Percentiles rank a stretch among this genome's conserved stretches.
Conservation (phyloP, 2,888 invertebrate species). For the Synergus gifuensis region DNA sequence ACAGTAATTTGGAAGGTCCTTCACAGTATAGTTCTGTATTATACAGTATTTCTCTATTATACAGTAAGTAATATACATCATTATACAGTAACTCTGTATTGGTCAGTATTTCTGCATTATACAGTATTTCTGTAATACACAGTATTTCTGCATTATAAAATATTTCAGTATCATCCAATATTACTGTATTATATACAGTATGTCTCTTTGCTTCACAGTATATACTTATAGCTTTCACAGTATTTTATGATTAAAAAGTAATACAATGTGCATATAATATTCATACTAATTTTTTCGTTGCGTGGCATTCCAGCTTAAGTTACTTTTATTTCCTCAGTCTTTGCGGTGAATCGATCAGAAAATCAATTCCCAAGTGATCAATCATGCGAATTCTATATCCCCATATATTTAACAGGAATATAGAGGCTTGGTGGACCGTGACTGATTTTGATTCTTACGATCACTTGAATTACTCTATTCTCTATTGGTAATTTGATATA, state of each 20-base stretch:
- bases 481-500: background rate
- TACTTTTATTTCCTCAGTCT: background rate
- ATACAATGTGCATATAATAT: background rate
- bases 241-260: too few species aligned
- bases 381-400: conserved; percentile 22
- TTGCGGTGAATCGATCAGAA: conserved; percentile 11
- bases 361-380: conserved; percentile 31
- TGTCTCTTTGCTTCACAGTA: too few species aligned
- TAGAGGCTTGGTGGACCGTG: background rate
- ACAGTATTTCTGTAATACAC: too few species aligned
- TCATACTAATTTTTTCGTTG: background rate
- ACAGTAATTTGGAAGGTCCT: background rate
- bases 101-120: too few species aligned
- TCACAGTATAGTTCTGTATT: background rate
- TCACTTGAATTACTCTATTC: conserved; percentile 17
- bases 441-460: conserved; percentile 32
- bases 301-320: background rate
- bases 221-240: too few species aligned
- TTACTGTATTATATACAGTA: too few species aligned
- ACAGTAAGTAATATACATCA: too few species aligned
- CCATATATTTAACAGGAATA: conserved; percentile 6
- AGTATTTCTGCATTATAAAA: too few species aligned
- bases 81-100: too few species aligned
- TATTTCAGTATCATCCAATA: too few species aligned
- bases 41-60: too few species aligned